These are phyloP conservation scores for Drosophila tsacasi DNA, from an alignment of 1,140 invertebrate genomes.

Conservation along the genomic window DNA sequence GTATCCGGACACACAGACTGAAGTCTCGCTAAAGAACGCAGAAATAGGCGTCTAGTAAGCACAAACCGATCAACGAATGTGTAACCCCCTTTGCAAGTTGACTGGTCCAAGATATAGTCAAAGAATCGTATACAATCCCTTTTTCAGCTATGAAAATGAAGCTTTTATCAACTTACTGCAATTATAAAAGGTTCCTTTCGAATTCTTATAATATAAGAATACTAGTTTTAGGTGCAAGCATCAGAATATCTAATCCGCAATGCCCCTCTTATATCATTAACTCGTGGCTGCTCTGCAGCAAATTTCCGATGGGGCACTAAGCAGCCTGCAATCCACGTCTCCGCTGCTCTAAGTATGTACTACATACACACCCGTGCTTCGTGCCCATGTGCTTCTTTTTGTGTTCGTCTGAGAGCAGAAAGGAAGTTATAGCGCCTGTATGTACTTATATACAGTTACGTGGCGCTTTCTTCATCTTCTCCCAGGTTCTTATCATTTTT, in stretches of 20 bases:
- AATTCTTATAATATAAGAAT: not conserved
- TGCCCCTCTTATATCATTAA: not conserved
- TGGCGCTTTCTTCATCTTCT: slow-evolving; percentile 25
- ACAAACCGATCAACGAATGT: too few relatives aligned
- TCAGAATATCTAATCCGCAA: not conserved
- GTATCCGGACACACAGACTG: too few relatives aligned
- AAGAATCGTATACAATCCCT: too few relatives aligned
- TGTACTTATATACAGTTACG: slow-evolving; percentile 38
- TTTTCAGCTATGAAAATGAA: not conserved
- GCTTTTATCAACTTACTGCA: too few relatives aligned
- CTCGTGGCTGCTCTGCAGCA: not conserved
- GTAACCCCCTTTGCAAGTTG: too few relatives aligned
- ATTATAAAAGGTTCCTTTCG: too few relatives aligned
- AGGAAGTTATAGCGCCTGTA: slow-evolving; percentile 24
- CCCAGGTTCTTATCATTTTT: slow-evolving; percentile 32
- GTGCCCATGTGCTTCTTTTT: slow-evolving; percentile 37
- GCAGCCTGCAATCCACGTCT: slow-evolving; percentile 2
- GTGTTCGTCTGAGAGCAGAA: slow-evolving; percentile 18
- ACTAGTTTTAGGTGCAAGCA: not conserved
- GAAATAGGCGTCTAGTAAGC: too few relatives aligned
- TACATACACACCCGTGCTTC: slow-evolving; percentile 3
- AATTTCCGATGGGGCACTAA: slow-evolving; percentile 40
- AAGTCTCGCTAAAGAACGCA: too few relatives aligned
- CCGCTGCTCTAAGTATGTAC: slow-evolving; percentile 36
- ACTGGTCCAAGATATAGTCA: too few relatives aligned